Base-by-base conservation (phyloP, 2,113 vertebrate genomes). In the Tauraco erythrolophus region DNA sequence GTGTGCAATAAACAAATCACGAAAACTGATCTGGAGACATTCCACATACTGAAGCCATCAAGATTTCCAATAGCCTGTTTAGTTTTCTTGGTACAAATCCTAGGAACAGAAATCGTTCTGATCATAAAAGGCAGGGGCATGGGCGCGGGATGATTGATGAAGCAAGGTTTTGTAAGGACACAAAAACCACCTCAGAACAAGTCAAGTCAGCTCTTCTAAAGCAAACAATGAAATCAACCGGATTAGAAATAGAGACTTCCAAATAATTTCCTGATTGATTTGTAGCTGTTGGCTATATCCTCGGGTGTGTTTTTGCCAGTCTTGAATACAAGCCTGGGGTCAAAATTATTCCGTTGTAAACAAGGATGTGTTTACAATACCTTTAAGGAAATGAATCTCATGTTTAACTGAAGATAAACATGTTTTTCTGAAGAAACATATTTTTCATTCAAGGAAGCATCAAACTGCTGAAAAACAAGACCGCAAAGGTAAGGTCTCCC, bases 401-500 rank as follows among this genome's bases (percentile, higher is more conserved):
- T 23, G 35, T 84, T 94, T 89, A 64, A 58, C 41, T 57, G 31
- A 64, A 45, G 39, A 60, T 15, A 61, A 86, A 89, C 10, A 31
- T 19, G 35, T 58, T 88, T 86, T 31, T 70, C 45, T 74, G 16
- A 91, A 81, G 50, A 88, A 80, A 45, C 3, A 19, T 31, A n/a
- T 31, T 61, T 53, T 91, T 89, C 4, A 2, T 50, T 71, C 48
- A 56, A 57, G 54, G 35, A 85, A 72, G 45, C 2, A 0, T 51
- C 50, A 82, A 57, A 56, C 19, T 50, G 10, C 3, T 46, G 19
- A 76, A 71, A 69, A 7, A 64, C 8, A 76, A 22, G 77, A 53
- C 1, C 0, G 0, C 12, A 19, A 33, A 74, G 17, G 13, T 56
- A 23, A 70, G 21, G 16, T 50, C 3, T n/a, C 8, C 5, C 25